Percentiles rank a stretch among this genome's conserved stretches.
These are phyloP conservation scores for Acropternis orthonyx DNA, from an alignment of 2,797 vertebrate species.

Conservation along the genomic window DNA sequence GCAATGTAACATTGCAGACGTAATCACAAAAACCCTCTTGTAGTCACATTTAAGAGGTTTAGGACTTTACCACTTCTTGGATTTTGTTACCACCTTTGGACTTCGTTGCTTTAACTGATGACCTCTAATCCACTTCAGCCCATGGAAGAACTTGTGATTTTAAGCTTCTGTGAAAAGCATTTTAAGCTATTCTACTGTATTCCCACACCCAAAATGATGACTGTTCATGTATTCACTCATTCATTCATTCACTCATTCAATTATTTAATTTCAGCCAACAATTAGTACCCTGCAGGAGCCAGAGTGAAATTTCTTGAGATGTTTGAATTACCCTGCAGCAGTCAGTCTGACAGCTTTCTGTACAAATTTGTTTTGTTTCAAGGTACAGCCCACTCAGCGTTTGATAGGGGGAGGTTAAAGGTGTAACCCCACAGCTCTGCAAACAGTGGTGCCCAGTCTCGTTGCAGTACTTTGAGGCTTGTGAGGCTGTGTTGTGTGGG, in stretches of 20 bases:
- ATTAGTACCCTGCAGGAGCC: not conserved
- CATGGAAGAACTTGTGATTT: not conserved
- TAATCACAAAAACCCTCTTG: not conserved
- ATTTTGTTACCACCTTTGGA: not conserved
- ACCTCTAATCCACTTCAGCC: not conserved
- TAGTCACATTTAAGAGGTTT: not conserved
- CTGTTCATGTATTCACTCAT: not conserved
- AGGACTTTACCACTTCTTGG: not conserved
- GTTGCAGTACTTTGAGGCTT: not conserved
- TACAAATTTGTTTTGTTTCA: not conserved
- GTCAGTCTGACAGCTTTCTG: not conserved
- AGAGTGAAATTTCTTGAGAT: not conserved
- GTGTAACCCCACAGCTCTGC: fast-evolving
- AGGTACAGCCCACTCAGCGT: not conserved
- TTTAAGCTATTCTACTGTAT: not conserved
- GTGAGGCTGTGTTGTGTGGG: no score
- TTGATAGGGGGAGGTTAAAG: not conserved
- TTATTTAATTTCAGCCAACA: not conserved
- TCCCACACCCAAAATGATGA: fast-evolving
- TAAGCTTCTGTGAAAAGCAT: not conserved
- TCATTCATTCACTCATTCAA: not conserved
- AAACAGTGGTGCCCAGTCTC: not conserved
- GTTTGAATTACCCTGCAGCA: not conserved
- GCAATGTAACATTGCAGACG: fast-evolving
- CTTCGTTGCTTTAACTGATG: not conserved